Percentiles rank a stretch among this genome's conserved stretches.
Conservation (phyloP, 2,888 invertebrate species). For the Acutogordius australiensis region DNA sequence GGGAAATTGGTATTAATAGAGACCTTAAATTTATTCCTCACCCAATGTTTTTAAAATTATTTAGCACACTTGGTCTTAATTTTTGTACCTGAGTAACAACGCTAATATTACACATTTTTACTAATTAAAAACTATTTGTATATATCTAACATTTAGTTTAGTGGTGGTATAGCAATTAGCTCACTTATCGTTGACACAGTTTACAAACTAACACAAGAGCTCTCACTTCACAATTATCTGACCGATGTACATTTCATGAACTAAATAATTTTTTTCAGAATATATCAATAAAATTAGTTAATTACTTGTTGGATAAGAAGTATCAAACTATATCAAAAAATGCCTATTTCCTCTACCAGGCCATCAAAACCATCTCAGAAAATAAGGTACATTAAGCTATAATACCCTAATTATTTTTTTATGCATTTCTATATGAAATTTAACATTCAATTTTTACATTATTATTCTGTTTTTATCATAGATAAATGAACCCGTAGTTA, state of each 20-base stretch:
- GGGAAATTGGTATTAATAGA: too few relatives aligned
- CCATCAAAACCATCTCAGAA: slow-evolving; percentile 37
- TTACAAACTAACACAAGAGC: neutral
- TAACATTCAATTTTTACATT: neutral
- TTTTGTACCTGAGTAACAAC: too few relatives aligned
- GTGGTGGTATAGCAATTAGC: neutral
- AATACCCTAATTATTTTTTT: neutral
- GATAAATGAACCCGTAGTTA: neutral
- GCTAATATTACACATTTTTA: too few relatives aligned
- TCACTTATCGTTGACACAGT: neutral
- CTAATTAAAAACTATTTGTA: too few relatives aligned
- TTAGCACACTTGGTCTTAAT: too few relatives aligned
- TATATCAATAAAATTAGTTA: slow-evolving; percentile 57
- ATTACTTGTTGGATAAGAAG: slow-evolving; percentile 38
- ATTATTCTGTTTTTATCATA: neutral
- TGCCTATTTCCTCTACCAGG: slow-evolving; percentile 46
- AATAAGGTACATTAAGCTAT: slow-evolving; percentile 38
- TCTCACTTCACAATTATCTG: neutral
- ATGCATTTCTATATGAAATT: neutral
- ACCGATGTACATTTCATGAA: neutral
- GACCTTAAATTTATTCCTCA: too few relatives aligned
- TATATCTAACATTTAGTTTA: neutral
- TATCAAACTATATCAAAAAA: slow-evolving; percentile 36
- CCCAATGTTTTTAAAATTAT: too few relatives aligned
- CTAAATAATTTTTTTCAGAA: slow-evolving; percentile 25